Evolutionary conservation across 2,113 vertebrate genomes (phyloP), one percentile per base, ranked within the genome.

Genomic region (Alces alces): DNA sequence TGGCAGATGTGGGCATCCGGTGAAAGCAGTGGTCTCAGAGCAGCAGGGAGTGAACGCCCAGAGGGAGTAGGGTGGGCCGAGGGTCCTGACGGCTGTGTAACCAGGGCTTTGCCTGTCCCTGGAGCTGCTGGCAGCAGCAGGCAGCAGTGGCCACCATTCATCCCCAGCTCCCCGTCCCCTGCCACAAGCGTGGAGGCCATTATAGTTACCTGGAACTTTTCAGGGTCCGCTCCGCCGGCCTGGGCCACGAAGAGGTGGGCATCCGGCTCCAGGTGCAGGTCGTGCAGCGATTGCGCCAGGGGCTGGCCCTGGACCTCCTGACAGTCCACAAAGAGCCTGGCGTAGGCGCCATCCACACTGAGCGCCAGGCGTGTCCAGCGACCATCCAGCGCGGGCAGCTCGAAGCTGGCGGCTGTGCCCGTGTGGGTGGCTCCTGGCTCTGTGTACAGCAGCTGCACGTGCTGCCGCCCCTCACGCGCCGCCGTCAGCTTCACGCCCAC

Each of bases 161-260:
- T 36, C 15, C 86, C 79, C 39, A 10, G 66, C 17, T 73, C 36
- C 66, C 52, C 0, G 17, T 3, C n/a, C n/a, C 27, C 33, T 1
- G 54, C 12, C 52, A 7, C 45, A 45, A 4, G 52, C 17, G 2
- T 11, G 11, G 5, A 6, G 10, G 6, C 57, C 25, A 1, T 23
- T 7, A 13, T 0, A 89, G 89, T 97, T 98, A 99, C 99, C 99
- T 99, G 98, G 90, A 99, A 99, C 95, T 99, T 99, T 58, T 99
- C 99, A 0, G 99, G 98, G 86, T 99, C 99, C 0, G 99, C 99
- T 6, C 99, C 99, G 98, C 99, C 99, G 6, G 99, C 99, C 92
- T 99, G 99, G 7, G 99, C 99, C 36, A 99, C 99, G 13, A 99
- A 99, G 95, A 99, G 97, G 30, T 99, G 99, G 0, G 99, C 99